These are phyloP conservation scores for Artibeus lituratus DNA, from an alignment of 2,797 vertebrate genomes.

Conservation along the genomic window DNA sequence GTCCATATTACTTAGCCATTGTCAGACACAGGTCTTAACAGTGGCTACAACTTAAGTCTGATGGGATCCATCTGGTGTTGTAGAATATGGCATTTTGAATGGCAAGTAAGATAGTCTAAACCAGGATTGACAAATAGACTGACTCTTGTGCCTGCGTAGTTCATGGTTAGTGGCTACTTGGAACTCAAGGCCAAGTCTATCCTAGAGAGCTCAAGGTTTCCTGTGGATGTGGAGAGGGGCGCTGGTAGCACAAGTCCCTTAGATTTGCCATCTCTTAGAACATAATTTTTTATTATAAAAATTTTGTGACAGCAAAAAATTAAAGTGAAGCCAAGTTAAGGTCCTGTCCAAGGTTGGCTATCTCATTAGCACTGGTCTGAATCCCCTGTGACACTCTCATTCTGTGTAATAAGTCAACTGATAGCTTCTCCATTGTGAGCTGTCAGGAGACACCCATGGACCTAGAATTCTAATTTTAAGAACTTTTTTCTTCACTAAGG, in stretches of 20 bases:
- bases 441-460: background rate
- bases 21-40: background rate
- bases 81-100: background rate
- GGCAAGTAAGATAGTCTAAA: background rate
- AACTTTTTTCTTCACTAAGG: background rate
- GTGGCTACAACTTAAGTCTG: background rate
- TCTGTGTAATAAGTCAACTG: slow-evolving; percentile 44
- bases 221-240: background rate
- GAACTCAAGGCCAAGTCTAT: background rate
- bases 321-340: slow-evolving; percentile 36
- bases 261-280: background rate
- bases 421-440: slow-evolving; percentile 30
- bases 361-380: slow-evolving; percentile 25
- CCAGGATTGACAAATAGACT: background rate
- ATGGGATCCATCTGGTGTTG: background rate
- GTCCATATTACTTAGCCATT: background rate
- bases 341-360: background rate
- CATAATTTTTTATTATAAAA: slow-evolving; percentile 39
- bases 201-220: background rate
- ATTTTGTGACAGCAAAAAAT: slow-evolving; percentile 15
- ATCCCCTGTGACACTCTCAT: slow-evolving; percentile 19
- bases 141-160: background rate
- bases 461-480: slow-evolving; percentile 50
- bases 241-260: background rate
- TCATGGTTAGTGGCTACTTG: background rate